Base-by-base conservation (phyloP, 2,888 invertebrate genomes). In the Polyommatus iphigenia region DNA sequence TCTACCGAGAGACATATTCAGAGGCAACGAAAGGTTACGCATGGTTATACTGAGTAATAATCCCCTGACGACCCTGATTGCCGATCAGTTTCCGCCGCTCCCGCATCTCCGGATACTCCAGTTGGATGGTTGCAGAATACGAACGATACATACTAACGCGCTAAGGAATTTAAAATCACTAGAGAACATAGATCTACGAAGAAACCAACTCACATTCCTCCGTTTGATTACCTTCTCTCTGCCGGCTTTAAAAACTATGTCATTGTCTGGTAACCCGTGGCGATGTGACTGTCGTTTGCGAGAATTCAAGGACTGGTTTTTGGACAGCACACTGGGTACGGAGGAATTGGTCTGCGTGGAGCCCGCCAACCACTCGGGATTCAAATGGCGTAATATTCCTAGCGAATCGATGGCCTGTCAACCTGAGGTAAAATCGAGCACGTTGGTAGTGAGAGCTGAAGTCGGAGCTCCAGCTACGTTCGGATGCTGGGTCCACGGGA, bases 181-280 rank as follows among this genome's bases (percentile, higher is more conserved):
- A 83, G 96, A 96, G 85, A 96, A 96, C 57, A 94, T 98, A 83
- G 97, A 97, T 91, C 94, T 98, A 82, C 96, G 97, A 88, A 96
- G 96, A 85, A 98, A 98, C 92, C 94, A 96, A 83, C 95, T 98
- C 81, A 96, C 96, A 89, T 92, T 93, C 89, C 90, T 95, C 88
- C 94, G 91, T 94, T 89, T 93, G 91, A 92, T 90, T 88, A 93
- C 93, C 57, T 93, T 96, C 88, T 96, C 96, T 80, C 95, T 98
- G 85, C 95, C 96, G 62, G 96, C 96, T 83, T 94, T 98, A 79
- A 98, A 98, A 90, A 97, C 97, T 2, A 94, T 98, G 54, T 95
- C 96, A 15, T 89, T 98, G 77, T 97, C 97, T 81, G 97, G 97
- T 50, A 98, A 98, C 89, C 98, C 97, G 6, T 98, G 98, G 98